phyloP scores from a whole-genome alignment of 2,113 vertebrate genomes.

The Laterallus jamaicensis region DNA sequence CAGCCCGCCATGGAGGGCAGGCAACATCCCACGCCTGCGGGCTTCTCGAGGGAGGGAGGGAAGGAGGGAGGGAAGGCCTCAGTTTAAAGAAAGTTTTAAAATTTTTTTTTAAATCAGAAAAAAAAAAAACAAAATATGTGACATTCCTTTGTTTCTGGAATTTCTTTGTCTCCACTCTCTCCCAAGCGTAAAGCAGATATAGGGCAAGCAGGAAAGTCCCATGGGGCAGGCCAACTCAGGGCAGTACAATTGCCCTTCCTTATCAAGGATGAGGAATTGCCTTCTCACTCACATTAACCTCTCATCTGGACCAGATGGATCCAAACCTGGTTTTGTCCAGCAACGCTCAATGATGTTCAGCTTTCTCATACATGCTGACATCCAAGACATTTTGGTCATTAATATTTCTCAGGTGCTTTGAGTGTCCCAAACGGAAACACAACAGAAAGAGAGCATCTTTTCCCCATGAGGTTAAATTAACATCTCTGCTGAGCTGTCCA shows the following conservation, averaged over 20 bases:
- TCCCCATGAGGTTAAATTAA: not conserved
- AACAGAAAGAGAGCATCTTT: not conserved
- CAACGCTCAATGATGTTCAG: not conserved
- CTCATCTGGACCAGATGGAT: not conserved
- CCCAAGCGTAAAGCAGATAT: not conserved
- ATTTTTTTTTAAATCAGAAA: not conserved
- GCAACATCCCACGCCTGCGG: not conserved
- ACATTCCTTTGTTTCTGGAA: not conserved
- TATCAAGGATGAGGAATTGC: not conserved
- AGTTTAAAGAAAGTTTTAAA: fast-evolving
- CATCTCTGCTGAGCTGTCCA: not conserved
- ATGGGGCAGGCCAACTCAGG: not conserved
- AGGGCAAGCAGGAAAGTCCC: not conserved
- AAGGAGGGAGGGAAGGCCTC: not conserved
- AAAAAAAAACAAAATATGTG: not conserved
- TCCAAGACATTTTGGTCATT: not conserved
- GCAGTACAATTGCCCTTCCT: fast-evolving
- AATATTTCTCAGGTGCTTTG: not conserved
- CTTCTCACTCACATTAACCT: not conserved
- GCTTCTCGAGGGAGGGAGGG: not conserved
- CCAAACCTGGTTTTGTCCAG: not conserved
- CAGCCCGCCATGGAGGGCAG: not conserved
- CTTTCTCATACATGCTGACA: not conserved
- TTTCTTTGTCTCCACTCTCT: not conserved
- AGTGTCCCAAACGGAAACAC: not conserved